Evolutionary conservation across 2,113 vertebrate genomes (phyloP).

Genomic region (Larimichthys polyactis): DNA sequence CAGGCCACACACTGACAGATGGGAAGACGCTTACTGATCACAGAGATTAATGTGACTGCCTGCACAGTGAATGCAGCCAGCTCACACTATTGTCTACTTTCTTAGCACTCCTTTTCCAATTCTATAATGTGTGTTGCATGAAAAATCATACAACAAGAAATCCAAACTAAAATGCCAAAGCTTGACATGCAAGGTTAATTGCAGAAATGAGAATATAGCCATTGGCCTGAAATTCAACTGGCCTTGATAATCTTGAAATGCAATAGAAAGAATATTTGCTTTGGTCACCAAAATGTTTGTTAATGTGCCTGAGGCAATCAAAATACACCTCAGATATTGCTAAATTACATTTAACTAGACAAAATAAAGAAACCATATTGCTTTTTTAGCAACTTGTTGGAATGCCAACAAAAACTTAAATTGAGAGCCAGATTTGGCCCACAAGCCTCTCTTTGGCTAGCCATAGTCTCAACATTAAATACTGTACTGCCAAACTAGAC

Average conservation of each 20-base stretch:
- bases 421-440: slow-evolving; percentile 42
- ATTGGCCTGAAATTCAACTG: not conserved
- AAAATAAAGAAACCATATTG: slow-evolving; percentile 49
- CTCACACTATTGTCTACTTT: not conserved
- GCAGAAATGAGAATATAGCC: not conserved
- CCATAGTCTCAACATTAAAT: slow-evolving; percentile 44
- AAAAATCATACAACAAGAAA: not conserved
- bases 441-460: slow-evolving; percentile 33
- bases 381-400: slow-evolving; percentile 14
- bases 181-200: not conserved
- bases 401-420: slow-evolving; percentile 51
- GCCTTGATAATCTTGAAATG: slow-evolving; percentile 31
- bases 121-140: slow-evolving; percentile 2
- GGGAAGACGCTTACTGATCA: slow-evolving; percentile 52
- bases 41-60: slow-evolving; percentile 61
- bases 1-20: slow-evolving; percentile 44
- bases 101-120: not conserved
- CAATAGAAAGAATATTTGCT: slow-evolving; percentile 38
- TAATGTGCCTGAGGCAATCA: slow-evolving; percentile 58
- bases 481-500: slow-evolving; percentile 35
- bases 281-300: slow-evolving; percentile 48
- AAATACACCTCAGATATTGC: slow-evolving; percentile 63
- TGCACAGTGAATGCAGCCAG: slow-evolving; percentile 23
- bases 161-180: not conserved
- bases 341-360: slow-evolving; percentile 57